Conservation (phyloP, 1,140 invertebrate genomes). For the Drosophila pandora region DNA sequence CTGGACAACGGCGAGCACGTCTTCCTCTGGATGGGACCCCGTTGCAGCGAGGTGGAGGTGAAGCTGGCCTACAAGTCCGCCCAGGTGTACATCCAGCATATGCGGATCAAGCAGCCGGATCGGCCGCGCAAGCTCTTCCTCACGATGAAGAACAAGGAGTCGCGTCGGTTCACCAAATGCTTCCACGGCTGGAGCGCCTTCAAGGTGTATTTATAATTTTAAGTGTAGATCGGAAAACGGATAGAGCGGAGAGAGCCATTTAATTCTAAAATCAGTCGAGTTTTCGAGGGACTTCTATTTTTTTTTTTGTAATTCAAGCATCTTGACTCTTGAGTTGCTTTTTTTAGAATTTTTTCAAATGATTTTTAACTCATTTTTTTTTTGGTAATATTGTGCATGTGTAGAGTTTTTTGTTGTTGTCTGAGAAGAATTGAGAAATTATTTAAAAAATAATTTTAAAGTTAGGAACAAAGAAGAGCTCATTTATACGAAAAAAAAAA, state of each 20-base stretch:
- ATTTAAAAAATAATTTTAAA: not conserved
- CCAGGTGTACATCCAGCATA: slow-evolving; percentile 99
- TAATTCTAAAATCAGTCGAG: not conserved
- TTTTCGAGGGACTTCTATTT: not conserved
- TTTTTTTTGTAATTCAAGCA: not conserved
- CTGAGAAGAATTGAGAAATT: not conserved
- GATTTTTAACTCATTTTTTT: not conserved
- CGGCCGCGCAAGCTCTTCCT: slow-evolving; percentile 95
- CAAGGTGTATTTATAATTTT: slow-evolving; percentile 60
- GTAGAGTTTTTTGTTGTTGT: not conserved
- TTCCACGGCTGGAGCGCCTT: slow-evolving; percentile 96
- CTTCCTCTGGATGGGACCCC: slow-evolving; percentile 98
- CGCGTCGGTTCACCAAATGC: slow-evolving; percentile 97
- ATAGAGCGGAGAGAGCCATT: not conserved
- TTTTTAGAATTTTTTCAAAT: not conserved
- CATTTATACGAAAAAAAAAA: not conserved
- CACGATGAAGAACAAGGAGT: slow-evolving; percentile 99
- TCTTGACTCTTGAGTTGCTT: not conserved
- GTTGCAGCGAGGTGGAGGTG: slow-evolving; percentile 99
- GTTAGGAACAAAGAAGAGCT: not conserved
- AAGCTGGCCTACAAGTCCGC: slow-evolving; percentile 99
- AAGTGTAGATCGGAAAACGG: slow-evolving; percentile 2
- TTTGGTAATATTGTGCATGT: not conserved
- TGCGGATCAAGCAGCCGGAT: slow-evolving; percentile 97
- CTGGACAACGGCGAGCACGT: slow-evolving; percentile 99